Percentiles rank a stretch among this genome's conserved stretches.
phyloP scores from a whole-genome alignment of 2,797 vertebrate genomes.

The Tangara arthus region DNA sequence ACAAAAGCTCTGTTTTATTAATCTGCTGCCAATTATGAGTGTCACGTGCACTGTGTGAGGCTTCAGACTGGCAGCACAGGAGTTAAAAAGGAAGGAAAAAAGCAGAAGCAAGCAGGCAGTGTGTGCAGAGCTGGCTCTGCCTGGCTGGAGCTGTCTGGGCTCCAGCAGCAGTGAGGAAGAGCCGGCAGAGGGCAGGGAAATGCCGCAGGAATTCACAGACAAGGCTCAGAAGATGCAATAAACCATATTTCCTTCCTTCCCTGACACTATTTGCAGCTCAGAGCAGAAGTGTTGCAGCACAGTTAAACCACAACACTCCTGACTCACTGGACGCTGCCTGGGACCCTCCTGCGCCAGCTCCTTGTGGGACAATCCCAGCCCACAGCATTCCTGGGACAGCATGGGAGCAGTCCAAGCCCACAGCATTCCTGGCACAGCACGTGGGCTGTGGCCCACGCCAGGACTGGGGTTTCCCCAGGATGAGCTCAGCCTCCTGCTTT shows the following conservation, averaged over 20 bases:
- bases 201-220: not conserved
- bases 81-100: not conserved
- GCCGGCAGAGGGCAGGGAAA: conserved; percentile 40
- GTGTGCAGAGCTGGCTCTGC: not conserved
- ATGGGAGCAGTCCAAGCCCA: too few species aligned
- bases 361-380: not conserved
- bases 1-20: conserved; percentile 8
- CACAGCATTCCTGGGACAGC: not conserved
- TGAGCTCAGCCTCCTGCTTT: not conserved
- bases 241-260: not conserved
- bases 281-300: not conserved
- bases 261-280: not conserved
- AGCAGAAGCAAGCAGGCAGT: not conserved
- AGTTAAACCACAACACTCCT: not conserved
- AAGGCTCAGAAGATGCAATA: not conserved
- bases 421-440: too few species aligned
- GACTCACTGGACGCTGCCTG: not conserved
- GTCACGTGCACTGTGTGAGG: not conserved
- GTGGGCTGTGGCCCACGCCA: not conserved
- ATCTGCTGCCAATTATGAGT: not conserved
- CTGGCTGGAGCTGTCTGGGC: not conserved
- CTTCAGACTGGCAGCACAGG: not conserved
- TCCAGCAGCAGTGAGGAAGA: not conserved
- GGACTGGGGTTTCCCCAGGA: not conserved
- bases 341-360: not conserved